Evolutionary conservation across 2,797 vertebrate species (phyloP), one percentile per base, ranked within the genome.

Genomic region (Gymnocypris eckloni): DNA sequence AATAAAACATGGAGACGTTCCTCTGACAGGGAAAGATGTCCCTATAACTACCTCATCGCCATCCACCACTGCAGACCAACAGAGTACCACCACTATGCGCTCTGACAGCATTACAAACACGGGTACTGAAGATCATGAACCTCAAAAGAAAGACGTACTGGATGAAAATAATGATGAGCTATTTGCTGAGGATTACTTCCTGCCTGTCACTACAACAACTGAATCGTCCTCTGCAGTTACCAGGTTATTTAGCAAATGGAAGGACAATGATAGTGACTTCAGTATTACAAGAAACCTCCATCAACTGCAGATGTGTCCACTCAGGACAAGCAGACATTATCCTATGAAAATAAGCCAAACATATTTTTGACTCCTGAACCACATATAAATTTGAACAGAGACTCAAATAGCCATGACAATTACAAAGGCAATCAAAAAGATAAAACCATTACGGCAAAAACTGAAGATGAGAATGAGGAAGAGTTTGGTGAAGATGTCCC

Each of bases 111-210:
- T 54, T 16, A 48, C 52, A 54, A n/a, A 28, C 52, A 79, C 37
- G 28, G 39, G 12, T n/a, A 25, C 33, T 6, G 69, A 72, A 66
- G 33, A 84, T 66, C 28, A n/a, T 2, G 50, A 79, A 45, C 82
- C 80, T 50, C 87, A 86, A 50, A 71, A 2, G 79, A 82, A 33
- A 37, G 80, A 90, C 16, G 69, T 90, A 10, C 52, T 78, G 3
- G 18, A 76, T 48, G 79, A 91, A 78, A 87, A 9, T 1, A 76
- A 86, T 41, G n/a, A 91, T 10, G 86, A 90, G 7, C 88, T 91
- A 70, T 91, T 95, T 16, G 90, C 90, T 3, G 94, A 95, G 66
- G 95, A 96, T 87, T 91, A 92, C 88, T 94, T 96, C 22, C 88
- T 96, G 25, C 95, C 94, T 33, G 93, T 95, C 52, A 91, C 88